phyloP scores from a whole-genome alignment of 2,113 vertebrate genomes.

The Oreochromis niloticus region DNA sequence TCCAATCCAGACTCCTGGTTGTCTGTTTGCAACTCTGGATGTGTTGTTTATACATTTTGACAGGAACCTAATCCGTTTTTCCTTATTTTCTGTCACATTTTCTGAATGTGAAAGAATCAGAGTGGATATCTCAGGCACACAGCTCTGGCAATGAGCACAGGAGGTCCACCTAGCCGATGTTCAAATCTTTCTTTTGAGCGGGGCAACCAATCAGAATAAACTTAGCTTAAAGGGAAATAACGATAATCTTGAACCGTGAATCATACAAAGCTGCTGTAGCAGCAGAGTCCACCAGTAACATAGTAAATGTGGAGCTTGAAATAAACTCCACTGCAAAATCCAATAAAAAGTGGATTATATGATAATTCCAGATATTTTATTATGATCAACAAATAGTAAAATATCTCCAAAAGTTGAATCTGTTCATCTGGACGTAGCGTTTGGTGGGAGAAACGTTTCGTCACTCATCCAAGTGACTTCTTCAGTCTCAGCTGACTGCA shows the following conservation, averaged over 20 bases:
- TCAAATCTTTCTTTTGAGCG: background rate
- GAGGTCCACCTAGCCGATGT: accelerated
- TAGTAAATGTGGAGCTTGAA: background rate
- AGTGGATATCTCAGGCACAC: background rate
- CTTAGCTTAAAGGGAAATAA: accelerated
- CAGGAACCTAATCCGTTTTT: accelerated
- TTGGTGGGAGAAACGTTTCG: too few species aligned
- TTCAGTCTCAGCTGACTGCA: too few species aligned
- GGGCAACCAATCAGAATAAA: background rate
- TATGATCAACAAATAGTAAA: background rate
- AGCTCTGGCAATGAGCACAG: accelerated
- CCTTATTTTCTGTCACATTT: background rate
- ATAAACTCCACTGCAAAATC: background rate
- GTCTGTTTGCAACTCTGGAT: background rate
- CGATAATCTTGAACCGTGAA: background rate
- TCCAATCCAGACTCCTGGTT: background rate
- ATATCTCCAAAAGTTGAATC: background rate
- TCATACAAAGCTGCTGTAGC: background rate
- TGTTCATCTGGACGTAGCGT: too few species aligned
- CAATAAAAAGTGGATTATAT: background rate
- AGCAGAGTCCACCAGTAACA: background rate
- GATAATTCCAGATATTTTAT: background rate
- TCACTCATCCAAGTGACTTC: too few species aligned
- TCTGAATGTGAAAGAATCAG: background rate
- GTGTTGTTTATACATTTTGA: background rate